Evolutionary conservation across 2,888 invertebrate genomes (phyloP).

Genomic region (Caenorhabditis sp.): DNA sequence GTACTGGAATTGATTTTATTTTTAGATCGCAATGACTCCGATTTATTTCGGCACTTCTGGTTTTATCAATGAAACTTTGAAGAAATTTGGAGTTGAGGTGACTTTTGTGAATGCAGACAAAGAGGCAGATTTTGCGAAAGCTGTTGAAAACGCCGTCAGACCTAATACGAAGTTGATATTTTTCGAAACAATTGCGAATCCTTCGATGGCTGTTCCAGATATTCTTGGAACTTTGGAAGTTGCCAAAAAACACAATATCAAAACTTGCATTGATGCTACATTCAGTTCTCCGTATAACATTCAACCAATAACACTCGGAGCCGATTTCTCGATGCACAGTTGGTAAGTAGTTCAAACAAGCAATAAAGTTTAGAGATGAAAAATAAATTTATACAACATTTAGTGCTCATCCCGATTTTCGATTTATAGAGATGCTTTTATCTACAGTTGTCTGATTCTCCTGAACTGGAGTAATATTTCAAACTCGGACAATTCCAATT

Average conservation of each 20-base stretch:
- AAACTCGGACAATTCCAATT: no score
- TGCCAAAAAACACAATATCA: constrained; percentile 39
- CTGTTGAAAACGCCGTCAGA: constrained; percentile 65
- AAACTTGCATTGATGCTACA: constrained; percentile 71
- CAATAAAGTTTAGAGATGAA: not conserved
- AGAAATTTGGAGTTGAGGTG: constrained; percentile 66
- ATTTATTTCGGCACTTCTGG: constrained; percentile 69
- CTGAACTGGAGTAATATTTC: no score
- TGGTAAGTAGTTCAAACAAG: no score
- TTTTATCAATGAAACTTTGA: constrained; percentile 63
- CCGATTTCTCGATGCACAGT: constrained; percentile 71
- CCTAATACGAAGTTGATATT: constrained; percentile 71
- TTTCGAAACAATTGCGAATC: constrained; percentile 72
- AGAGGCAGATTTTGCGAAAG: constrained; percentile 50
- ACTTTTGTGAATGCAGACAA: constrained; percentile 45
- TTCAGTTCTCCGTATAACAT: constrained; percentile 71
- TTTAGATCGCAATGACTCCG: constrained; percentile 68
- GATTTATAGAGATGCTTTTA: no score
- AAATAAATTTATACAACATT: no score
- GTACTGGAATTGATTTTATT: not conserved
- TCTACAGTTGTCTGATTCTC: no score
- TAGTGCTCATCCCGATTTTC: no score
- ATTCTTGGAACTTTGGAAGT: constrained; percentile 65
- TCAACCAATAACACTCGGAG: constrained; percentile 70
- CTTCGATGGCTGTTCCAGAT: constrained; percentile 71